Evolutionary conservation across 1,140 invertebrate genomes (phyloP), one percentile per base, ranked within the genome.

Genomic region (Paramacrobiotus metropolitanus): DNA sequence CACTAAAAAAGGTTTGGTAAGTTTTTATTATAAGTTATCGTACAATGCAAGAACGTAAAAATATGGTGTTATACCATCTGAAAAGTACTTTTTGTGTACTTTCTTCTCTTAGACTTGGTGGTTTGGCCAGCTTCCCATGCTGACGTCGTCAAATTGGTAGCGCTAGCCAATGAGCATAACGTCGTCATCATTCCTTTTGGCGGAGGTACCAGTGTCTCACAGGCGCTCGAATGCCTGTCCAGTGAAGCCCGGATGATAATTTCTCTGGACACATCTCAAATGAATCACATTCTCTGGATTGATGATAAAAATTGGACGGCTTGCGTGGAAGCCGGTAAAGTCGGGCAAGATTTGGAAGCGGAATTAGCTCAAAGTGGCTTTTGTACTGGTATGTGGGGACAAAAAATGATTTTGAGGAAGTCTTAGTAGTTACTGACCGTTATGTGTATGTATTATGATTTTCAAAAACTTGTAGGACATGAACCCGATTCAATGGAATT

Each of bases 401-500:
- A n/a, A n/a, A n/a, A n/a, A n/a, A n/a, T n/a, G n/a, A n/a, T n/a
- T n/a, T n/a, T n/a, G n/a, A n/a, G n/a, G n/a, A n/a, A n/a, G n/a
- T n/a, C n/a, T n/a, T n/a, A n/a, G n/a, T n/a, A n/a, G n/a, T n/a
- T n/a, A n/a, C n/a, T n/a, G n/a, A n/a, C n/a, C n/a, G n/a, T n/a
- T n/a, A n/a, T n/a, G n/a, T n/a, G n/a, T n/a, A n/a, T n/a, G n/a
- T n/a, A n/a, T n/a, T n/a, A n/a, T n/a, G n/a, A n/a, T n/a, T n/a
- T n/a, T n/a, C n/a, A n/a, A n/a, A n/a, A n/a, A n/a, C 31, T 30
- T 15, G 76, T 74, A 59, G 76, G 76, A 2, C 93, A 97, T 73
- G 93, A 97, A 71, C 93, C 94, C 0, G 93, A 98, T 72, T 95
- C 89, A 3, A 92, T 90, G 72, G 93, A 97, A 74, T 97, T 97